Evolutionary conservation across 92 coral and sea anemone genomes (phyloP).

Genomic region (Umimayanthus kanabou): DNA sequence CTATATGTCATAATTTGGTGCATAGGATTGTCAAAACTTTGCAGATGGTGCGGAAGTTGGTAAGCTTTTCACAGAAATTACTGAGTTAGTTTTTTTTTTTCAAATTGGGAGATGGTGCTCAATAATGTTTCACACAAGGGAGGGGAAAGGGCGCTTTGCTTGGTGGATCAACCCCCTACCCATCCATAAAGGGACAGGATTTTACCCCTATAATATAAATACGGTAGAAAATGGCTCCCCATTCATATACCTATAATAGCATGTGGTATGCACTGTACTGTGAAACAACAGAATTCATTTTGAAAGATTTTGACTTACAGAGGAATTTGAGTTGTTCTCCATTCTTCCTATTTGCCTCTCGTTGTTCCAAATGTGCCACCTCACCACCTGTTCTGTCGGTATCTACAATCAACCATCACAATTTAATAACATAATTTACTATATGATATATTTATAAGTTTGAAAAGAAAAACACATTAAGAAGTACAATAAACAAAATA

Average conservation of each 20-base stretch:
- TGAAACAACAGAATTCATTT: background rate
- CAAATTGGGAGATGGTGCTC: too few relatives aligned
- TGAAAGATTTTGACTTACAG: slow-evolving; percentile 58
- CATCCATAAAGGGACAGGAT: too few relatives aligned
- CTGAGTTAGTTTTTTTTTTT: background rate
- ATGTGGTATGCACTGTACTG: too few relatives aligned
- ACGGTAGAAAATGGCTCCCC: too few relatives aligned
- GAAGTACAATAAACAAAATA: background rate
- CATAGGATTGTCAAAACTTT: background rate
- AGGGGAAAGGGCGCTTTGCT: too few relatives aligned
- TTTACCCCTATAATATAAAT: too few relatives aligned
- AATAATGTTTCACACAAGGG: too few relatives aligned
- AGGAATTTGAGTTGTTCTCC: slow-evolving; percentile 66
- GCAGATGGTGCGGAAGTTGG: background rate
- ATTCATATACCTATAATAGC: too few relatives aligned
- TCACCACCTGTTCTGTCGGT: slow-evolving; percentile 80
- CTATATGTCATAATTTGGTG: background rate
- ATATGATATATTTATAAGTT: background rate
- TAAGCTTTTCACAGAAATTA: background rate
- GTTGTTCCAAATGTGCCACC: slow-evolving; percentile 94
- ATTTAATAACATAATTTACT: background rate
- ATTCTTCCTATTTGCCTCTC: slow-evolving; percentile 90
- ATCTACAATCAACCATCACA: slow-evolving; percentile 57
- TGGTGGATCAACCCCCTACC: too few relatives aligned
- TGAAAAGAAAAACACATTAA: too few relatives aligned